Evolutionary conservation across 2,113 vertebrate species (phyloP), one percentile per base, ranked within the genome.

Genomic region (Poecilia latipinna): DNA sequence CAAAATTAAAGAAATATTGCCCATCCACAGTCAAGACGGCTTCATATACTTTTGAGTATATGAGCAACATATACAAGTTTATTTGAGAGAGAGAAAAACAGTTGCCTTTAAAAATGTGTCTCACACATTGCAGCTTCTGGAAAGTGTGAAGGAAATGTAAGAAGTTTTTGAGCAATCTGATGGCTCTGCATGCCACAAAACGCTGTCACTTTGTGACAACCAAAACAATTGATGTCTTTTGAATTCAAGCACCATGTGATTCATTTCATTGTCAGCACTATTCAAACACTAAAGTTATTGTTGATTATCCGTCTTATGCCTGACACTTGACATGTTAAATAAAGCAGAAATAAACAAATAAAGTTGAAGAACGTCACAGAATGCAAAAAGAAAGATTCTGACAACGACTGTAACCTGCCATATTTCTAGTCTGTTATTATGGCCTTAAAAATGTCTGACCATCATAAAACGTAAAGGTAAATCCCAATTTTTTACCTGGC

Each of bases 121-220:
- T 82, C 37, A 65, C 32, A 67, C 61, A 61, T 44, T 26, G 51
- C 17, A 8, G 13, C 75, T 72, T 85, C 42, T 26, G 32, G 70
- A 72, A 28, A 74, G 65, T 17, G 61, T 66, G 0, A 63, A 48
- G 57, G 22, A 76, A 77, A 72, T 73, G 26, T 6, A 81, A 86
- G 68, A 64, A 57, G 42, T 75, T 73, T 71, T 39, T 39, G 42
- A 80, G 37, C 1, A 32, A n/a, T 74, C 71, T 77, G 75, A 81
- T 77, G 78, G 60, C 57, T 86, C 77, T 74, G 77, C 70, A 82
- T 74, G 75, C 67, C 72, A 77, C 65, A 61, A 79, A 79, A 70
- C 42, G 70, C 73, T 79, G 80, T 79, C 81, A 79, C 31, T 77
- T 33, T 68, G 31, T 79, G 73, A 82, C 78, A 84, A 60, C 32